These are phyloP conservation scores for Eudemis profundana DNA, from an alignment of 2,888 invertebrate species.

Conservation along the genomic window DNA sequence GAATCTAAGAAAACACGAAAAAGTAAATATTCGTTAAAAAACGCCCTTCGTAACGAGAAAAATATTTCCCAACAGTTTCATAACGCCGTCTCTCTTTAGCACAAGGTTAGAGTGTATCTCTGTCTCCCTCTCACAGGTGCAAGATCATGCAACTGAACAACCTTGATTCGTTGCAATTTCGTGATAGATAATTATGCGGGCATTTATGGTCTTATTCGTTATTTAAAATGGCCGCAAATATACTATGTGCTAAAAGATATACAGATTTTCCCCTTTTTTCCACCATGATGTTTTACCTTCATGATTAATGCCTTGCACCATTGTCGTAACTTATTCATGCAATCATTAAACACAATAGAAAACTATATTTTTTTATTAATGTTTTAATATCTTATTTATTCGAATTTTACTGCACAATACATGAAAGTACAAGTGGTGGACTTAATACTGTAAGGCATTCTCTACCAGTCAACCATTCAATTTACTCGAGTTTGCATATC, in stretches of 20 bases:
- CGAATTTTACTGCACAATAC: no score
- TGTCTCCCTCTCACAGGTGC: slow-evolving; percentile 78
- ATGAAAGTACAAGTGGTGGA: no score
- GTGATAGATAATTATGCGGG: slow-evolving; percentile 84
- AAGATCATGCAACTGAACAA: slow-evolving; percentile 81
- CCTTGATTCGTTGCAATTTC: slow-evolving; percentile 85
- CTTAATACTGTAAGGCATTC: no score
- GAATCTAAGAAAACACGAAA: slow-evolving; percentile 50
- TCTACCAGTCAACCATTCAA: no score
- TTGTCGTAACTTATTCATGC: no score
- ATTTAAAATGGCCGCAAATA: slow-evolving; percentile 45
- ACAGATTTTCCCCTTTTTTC: no score
- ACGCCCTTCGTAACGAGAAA: slow-evolving; percentile 83
- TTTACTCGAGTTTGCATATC: no score
- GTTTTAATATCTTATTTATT: no score
- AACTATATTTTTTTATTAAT: no score
- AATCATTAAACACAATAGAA: no score
- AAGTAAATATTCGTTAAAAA: slow-evolving; percentile 75
- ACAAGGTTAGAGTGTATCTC: slow-evolving; percentile 68
- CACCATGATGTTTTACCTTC: no score
- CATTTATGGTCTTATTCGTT: slow-evolving; percentile 68
- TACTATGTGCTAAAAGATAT: not conserved
- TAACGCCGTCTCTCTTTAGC: slow-evolving; percentile 74
- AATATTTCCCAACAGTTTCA: slow-evolving; percentile 84
- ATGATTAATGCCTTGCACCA: no score